Evolutionary conservation across 2,888 invertebrate species (phyloP).

Genomic region (Griposia aprilina): DNA sequence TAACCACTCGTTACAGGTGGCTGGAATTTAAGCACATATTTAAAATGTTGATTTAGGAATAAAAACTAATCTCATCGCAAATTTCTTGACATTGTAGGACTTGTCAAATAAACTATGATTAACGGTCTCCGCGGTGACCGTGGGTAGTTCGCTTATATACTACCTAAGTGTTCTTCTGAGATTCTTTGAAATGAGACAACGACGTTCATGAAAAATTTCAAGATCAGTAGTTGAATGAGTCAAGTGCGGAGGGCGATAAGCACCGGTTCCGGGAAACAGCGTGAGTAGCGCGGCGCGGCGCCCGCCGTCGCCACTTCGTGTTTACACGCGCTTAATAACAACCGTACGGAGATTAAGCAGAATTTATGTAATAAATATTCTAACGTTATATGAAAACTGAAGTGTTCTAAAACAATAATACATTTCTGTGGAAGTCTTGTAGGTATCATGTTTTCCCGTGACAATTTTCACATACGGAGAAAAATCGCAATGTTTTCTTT

Average conservation of each 20-base stretch:
- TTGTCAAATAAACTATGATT: constrained; percentile 37
- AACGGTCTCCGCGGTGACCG: constrained; percentile 22
- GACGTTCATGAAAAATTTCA: constrained; percentile 61
- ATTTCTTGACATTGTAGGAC: constrained; percentile 33
- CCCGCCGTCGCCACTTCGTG: constrained; percentile 39
- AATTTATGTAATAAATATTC: constrained; percentile 56
- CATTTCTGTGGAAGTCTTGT: constrained; percentile 25
- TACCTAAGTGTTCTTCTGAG: constrained; percentile 13
- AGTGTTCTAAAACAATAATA: constrained; percentile 36
- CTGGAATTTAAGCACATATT: constrained; percentile 16
- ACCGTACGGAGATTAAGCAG: constrained; percentile 45
- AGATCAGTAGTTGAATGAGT: constrained; percentile 63
- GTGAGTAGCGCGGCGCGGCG: constrained; percentile 29
- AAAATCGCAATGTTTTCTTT: background rate
- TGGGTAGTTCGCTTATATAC: constrained; percentile 36
- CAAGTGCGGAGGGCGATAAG: constrained; percentile 58
- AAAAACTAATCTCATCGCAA: background rate
- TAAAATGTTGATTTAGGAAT: constrained; percentile 31
- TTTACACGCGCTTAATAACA: constrained; percentile 52
- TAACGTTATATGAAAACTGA: constrained; percentile 49
- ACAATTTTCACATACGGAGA: constrained; percentile 2
- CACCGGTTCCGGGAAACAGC: constrained; percentile 57
- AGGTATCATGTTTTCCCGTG: background rate
- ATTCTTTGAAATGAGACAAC: constrained; percentile 41
- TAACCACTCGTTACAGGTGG: background rate